Conservation (phyloP, 2,113 vertebrate genomes). For the Turnix velox region DNA sequence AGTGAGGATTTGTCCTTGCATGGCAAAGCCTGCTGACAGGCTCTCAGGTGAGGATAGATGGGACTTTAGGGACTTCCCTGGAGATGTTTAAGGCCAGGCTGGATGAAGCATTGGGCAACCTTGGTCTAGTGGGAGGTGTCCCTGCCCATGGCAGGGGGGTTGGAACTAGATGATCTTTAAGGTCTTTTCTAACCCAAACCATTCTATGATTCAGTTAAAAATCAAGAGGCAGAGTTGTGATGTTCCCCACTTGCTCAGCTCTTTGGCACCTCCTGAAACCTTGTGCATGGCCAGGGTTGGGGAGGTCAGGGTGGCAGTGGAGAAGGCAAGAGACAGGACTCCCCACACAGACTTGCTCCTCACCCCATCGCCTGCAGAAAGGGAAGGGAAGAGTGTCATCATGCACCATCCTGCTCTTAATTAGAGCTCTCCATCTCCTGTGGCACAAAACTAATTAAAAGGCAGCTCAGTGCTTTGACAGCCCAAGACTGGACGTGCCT, state of each 20-base stretch:
- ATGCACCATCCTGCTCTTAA: background rate
- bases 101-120: too few relatives aligned
- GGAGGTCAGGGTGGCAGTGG: background rate
- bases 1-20: background rate
- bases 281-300: fast-evolving
- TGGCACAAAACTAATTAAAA: conserved; percentile 37
- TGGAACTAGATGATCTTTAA: too few relatives aligned
- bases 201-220: background rate
- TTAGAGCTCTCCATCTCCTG: conserved; percentile 7
- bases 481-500: background rate
- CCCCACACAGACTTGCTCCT: background rate
- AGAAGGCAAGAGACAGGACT: background rate
- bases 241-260: fast-evolving
- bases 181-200: too few relatives aligned
- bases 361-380: background rate
- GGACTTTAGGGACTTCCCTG: too few relatives aligned
- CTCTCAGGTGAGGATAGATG: background rate
- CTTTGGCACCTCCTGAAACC: fast-evolving
- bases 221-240: fast-evolving
- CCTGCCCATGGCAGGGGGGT: too few relatives aligned
- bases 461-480: background rate
- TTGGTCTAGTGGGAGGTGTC: too few relatives aligned
- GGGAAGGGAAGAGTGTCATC: conserved; percentile 27
- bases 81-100: too few relatives aligned
- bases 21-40: background rate